Conservation (phyloP, 2,113 vertebrate genomes). For the Bothrops jararaca region DNA sequence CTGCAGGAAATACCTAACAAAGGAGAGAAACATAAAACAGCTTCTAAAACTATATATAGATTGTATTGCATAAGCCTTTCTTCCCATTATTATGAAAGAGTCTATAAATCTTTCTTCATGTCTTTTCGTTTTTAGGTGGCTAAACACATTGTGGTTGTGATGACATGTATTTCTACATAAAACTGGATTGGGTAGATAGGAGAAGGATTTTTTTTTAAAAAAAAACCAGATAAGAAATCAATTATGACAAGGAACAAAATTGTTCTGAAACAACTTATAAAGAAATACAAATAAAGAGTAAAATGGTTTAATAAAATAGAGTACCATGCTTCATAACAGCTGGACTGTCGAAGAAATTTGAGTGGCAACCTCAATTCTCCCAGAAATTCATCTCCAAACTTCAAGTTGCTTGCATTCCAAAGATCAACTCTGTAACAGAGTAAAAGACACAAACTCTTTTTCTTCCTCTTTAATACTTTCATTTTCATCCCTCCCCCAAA, state of each 20-base stretch:
- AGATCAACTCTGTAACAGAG: conserved; percentile 84
- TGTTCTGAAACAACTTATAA: conserved; percentile 32
- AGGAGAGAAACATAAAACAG: conserved; percentile 13
- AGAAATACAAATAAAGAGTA: conserved; percentile 22
- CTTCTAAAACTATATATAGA: background rate
- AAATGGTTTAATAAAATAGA: conserved; percentile 32
- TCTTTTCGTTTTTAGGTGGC: background rate
- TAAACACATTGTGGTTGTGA: background rate
- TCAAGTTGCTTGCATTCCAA: conserved; percentile 97
- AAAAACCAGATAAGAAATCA: background rate
- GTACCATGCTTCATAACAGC: conserved; percentile 91
- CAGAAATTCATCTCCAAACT: conserved; percentile 96
- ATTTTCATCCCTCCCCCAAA: background rate
- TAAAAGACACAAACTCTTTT: background rate
- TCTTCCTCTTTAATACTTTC: background rate
- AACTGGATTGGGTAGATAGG: background rate
- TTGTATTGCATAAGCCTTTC: background rate
- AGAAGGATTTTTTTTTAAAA: background rate
- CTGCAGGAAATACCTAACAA: conserved; percentile 92
- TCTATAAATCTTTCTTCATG: background rate
- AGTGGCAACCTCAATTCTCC: conserved; percentile 90
- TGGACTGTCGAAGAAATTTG: conserved; percentile 84
- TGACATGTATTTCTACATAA: background rate
- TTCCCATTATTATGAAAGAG: background rate
- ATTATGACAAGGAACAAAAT: conserved; percentile 29